A percentile compares a stretch with the other conserved stretches of the same genome.
Evolutionary conservation across 92 coral and sea anemone genomes (phyloP).

Genomic region (Actinernus sp.): DNA sequence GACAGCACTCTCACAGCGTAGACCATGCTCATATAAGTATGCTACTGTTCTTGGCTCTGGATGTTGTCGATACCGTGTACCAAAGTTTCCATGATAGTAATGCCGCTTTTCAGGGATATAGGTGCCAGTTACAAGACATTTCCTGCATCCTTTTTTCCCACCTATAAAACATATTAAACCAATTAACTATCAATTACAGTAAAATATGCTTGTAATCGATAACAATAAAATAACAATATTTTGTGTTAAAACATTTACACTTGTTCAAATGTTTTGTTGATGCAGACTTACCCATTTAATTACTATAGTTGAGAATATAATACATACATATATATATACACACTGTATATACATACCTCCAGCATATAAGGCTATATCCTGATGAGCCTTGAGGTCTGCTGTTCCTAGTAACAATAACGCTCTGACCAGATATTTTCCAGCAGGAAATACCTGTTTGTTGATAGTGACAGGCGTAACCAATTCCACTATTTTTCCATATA

Average conservation of each 20-base stretch:
- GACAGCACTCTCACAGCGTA: constrained; percentile 34
- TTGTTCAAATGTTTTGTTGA: no score
- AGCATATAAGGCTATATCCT: constrained; percentile 61
- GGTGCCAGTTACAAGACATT: constrained; percentile 31
- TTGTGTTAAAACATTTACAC: no score
- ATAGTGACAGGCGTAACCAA: constrained; percentile 18
- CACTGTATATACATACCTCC: constrained; percentile 58
- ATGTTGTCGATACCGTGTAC: constrained; percentile 34
- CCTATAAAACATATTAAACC: constrained; percentile 47
- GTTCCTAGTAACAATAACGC: constrained; percentile 64
- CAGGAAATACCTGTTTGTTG: constrained; percentile 5
- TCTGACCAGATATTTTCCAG: constrained; percentile 59
- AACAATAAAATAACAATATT: no score
- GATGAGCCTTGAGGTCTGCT: constrained; percentile 70
- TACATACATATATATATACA: no score
- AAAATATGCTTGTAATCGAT: neutral
- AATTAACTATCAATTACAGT: no score
- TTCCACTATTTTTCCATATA: constrained; percentile 39
- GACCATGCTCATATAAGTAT: constrained; percentile 43
- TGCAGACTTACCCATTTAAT: no score
- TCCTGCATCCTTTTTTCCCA: constrained; percentile 63
- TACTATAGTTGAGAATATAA: no score
- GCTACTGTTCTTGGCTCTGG: constrained; percentile 30
- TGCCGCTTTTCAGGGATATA: constrained; percentile 37
- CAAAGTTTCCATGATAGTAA: constrained; percentile 53